These are phyloP conservation scores for Dryococelus australis DNA, from an alignment of 2,888 invertebrate species.

Conservation along the genomic window DNA sequence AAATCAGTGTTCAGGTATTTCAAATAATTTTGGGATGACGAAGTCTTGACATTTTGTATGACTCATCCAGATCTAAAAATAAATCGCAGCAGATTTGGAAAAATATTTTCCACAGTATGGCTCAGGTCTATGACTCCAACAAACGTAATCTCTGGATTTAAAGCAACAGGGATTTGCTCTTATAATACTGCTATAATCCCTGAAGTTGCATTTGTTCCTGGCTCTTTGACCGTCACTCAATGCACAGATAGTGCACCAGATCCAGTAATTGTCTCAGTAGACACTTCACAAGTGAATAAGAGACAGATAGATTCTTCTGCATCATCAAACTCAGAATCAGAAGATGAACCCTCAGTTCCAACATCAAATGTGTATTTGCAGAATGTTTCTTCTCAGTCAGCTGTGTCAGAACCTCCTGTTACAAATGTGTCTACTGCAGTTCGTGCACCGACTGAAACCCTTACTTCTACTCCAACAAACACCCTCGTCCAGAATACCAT, in stretches of 20 bases:
- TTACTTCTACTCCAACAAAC: background rate
- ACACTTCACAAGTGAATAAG: constrained; percentile 22
- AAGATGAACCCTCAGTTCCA: constrained; percentile 10
- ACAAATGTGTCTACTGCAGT: constrained; percentile 18
- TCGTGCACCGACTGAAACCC: constrained; percentile 19
- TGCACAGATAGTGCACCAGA: background rate
- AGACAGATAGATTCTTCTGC: background rate
- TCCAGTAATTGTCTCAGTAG: background rate
- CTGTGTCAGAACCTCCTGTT: constrained; percentile 16
- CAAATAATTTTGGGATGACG: constrained; percentile 23
- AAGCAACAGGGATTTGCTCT: constrained; percentile 18
- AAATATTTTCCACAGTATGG: constrained; percentile 24
- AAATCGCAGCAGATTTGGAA: constrained; percentile 23
- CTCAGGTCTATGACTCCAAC: constrained; percentile 18
- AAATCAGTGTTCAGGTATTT: constrained; percentile 22
- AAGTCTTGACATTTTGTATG: constrained; percentile 22
- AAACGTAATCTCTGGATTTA: constrained; percentile 17
- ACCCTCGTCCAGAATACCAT: constrained; percentile 7
- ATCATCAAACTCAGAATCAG: constrained; percentile 19
- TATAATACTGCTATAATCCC: constrained; percentile 23
- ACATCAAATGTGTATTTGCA: background rate
- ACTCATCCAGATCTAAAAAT: constrained; percentile 21
- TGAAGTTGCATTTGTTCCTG: constrained; percentile 19
- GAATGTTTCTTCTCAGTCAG: constrained; percentile 21
- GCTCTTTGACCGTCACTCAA: constrained; percentile 12